phyloP scores from a whole-genome alignment of 2,113 vertebrate genomes.

The Phycodurus eques region DNA sequence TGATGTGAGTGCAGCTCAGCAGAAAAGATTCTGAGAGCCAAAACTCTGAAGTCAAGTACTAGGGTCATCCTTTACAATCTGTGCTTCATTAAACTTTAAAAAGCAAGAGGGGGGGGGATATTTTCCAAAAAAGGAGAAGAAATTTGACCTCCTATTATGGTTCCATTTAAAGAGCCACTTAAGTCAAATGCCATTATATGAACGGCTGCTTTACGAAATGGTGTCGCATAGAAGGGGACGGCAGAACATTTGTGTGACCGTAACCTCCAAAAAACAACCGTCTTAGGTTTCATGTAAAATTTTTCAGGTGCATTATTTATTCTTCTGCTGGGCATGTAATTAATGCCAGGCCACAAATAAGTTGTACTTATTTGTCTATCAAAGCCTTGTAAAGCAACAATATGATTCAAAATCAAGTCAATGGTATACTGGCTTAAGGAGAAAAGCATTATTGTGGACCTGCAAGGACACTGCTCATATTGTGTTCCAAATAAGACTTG shows the following conservation, averaged over 20 bases:
- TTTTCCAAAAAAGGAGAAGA: conserved; percentile 2
- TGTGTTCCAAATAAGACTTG: neutral
- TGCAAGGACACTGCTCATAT: neutral
- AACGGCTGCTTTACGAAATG: conserved; percentile 8
- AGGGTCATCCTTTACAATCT: conserved; percentile 16
- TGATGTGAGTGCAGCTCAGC: conserved; percentile 7
- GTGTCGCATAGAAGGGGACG: neutral
- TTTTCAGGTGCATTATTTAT: neutral
- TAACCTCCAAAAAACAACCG: no score
- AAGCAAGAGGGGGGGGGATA: neutral
- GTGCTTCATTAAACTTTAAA: conserved; percentile 29
- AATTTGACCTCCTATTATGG: conserved; percentile 4
- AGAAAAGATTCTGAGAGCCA: conserved; percentile 6
- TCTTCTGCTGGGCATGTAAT: neutral
- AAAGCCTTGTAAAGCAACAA: neutral
- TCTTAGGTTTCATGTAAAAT: neutral
- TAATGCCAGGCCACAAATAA: neutral
- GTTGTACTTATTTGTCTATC: no score
- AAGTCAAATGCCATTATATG: conserved; percentile 4
- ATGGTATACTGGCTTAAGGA: neutral
- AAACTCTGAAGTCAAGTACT: conserved; percentile 12
- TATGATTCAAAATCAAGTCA: no score
- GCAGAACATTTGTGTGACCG: neutral
- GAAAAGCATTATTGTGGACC: neutral
- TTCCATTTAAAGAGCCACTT: conserved; percentile 3